phyloP scores from a whole-genome alignment of 1,140 invertebrate species.

The Pachypeltis micranthus region DNA sequence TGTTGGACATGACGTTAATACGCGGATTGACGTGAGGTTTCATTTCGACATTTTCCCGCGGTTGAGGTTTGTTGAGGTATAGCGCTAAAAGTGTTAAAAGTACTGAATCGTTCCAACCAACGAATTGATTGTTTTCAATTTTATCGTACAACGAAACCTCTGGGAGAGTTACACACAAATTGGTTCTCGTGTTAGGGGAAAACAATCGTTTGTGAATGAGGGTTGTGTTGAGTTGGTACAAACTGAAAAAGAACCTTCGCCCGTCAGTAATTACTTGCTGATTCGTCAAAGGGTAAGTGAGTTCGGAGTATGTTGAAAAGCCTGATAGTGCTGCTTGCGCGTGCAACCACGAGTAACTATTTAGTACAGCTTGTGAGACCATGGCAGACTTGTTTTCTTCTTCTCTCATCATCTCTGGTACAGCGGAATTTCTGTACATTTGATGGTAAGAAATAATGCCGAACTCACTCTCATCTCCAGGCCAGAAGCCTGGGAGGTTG shows the following conservation, averaged over 20 bases:
- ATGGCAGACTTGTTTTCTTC: slow-evolving; percentile 48
- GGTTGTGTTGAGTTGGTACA: slow-evolving; percentile 81
- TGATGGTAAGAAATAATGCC: slow-evolving; percentile 61
- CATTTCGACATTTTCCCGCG: slow-evolving; percentile 48
- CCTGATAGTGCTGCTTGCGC: slow-evolving; percentile 72
- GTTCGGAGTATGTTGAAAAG: slow-evolving; percentile 73
- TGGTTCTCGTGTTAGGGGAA: slow-evolving; percentile 52
- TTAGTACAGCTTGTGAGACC: slow-evolving; percentile 55
- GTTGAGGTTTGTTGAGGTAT: slow-evolving; percentile 54
- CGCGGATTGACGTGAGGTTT: slow-evolving; percentile 55
- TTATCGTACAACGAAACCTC: slow-evolving; percentile 59
- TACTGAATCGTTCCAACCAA: slow-evolving; percentile 62
- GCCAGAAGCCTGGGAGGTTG: slow-evolving; percentile 72
- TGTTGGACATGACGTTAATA: slow-evolving; percentile 50
- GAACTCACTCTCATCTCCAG: slow-evolving; percentile 60
- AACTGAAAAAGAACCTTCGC: slow-evolving; percentile 64
- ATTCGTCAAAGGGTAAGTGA: slow-evolving; percentile 75
- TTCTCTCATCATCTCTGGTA: slow-evolving; percentile 36
- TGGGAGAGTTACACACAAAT: slow-evolving; percentile 68
- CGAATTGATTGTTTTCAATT: slow-evolving; percentile 42
- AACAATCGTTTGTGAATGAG: slow-evolving; percentile 46
- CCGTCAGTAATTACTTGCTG: slow-evolving; percentile 81
- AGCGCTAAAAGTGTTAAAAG: slow-evolving; percentile 60
- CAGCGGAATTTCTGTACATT: slow-evolving; percentile 40
- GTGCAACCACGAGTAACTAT: slow-evolving; percentile 66